Base-by-base conservation (phyloP, 2,797 vertebrate species). In the Microctenopoma steveboyesi region DNA sequence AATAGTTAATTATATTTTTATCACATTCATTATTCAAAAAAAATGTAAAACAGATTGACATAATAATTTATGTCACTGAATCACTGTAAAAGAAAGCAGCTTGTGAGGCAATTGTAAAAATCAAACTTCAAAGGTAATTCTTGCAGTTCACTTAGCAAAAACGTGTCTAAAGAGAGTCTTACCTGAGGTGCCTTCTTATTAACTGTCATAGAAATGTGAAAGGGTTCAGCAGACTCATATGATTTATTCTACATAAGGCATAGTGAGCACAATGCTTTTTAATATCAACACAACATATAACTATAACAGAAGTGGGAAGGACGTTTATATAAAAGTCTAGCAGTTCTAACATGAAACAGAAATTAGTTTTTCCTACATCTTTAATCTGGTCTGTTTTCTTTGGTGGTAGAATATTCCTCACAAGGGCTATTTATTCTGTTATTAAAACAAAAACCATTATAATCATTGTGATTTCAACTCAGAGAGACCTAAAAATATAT, bases 91-190 rank as follows among this genome's bases (percentile, higher is more conserved):
- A 25, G 14, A 55, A 28, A 52, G 48, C 28, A 68, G 25, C 22
- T 59, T n/a, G 4, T 9, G 18, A 4, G 35, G 11, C 11, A 40
- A 39, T 56, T 52, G 22, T 53, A n/a, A 65, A 65, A 57, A 56
- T 60, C 13, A 10, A 64, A 45, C 30, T 46, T 73, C 5, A 71
- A 42, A 71, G 54, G 59, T 55, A 18, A 65, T 15, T 48, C 61
- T 56, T 47, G 30, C 3, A 45, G 39, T 64, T 69, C 7, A 54
- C 22, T 56, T 64, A 27, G 30, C 1, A 52, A 48, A 55, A 33
- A 33, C 30, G 3, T 60, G 51, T 71, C 55, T 65, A 58, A 55
- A 43, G 22, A 68, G 64, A 60, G 33, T 18, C 12, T 7, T 64
- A 33, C 13, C 33, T 48, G 8, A 37, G 4, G 12, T 46, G n/a